Evolutionary conservation across 2,797 vertebrate genomes (phyloP).

Genomic region (Propithecus perrieri): DNA sequence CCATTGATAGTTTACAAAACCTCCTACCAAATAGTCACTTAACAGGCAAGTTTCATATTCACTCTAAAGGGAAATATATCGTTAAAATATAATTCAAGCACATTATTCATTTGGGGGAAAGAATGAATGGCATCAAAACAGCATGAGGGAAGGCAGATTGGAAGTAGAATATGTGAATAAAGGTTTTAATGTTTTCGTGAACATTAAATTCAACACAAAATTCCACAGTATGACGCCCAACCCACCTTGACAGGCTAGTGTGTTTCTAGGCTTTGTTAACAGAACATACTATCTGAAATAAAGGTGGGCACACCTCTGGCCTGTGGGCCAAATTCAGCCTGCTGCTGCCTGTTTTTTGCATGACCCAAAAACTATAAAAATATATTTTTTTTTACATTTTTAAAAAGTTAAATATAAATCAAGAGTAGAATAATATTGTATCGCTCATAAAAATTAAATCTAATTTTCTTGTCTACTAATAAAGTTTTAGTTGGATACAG

Average conservation of each 20-base stretch:
- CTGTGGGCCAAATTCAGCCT: background rate
- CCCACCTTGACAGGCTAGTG: background rate
- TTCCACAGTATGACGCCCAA: background rate
- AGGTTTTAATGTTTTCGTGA: constrained; percentile 22
- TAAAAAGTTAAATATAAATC: background rate
- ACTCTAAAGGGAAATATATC: background rate
- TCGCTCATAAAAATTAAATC: background rate
- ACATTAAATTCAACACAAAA: background rate
- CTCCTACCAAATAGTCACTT: constrained; percentile 7
- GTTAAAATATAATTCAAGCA: constrained; percentile 41
- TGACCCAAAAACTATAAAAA: background rate
- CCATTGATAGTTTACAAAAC: constrained; percentile 34
- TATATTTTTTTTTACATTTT: background rate
- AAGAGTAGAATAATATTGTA: background rate
- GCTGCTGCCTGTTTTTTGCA: background rate
- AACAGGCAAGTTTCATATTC: constrained; percentile 16
- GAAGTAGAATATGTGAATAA: background rate
- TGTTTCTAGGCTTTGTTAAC: background rate
- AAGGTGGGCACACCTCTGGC: accelerated
- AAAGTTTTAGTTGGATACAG: background rate
- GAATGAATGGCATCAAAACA: background rate
- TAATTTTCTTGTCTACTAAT: background rate
- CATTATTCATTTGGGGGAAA: constrained; percentile 30
- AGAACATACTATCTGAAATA: background rate
- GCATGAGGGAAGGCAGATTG: background rate